phyloP scores from a whole-genome alignment of 1,140 invertebrate species.

The Brachionus koreanus region DNA sequence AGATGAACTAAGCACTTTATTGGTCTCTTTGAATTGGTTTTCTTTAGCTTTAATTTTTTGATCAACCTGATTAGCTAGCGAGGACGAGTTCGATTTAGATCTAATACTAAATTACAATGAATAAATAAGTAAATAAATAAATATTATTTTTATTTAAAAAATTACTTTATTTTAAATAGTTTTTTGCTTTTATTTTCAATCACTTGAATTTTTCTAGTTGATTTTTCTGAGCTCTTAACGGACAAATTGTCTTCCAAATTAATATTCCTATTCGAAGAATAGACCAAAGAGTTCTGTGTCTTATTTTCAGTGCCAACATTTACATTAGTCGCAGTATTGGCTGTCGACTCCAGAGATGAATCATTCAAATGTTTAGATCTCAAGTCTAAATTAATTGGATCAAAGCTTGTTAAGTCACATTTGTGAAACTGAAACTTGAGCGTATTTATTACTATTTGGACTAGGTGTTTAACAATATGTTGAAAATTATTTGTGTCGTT shows the following conservation, averaged over 20 bases:
- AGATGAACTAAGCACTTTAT: neutral
- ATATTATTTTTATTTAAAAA: neutral
- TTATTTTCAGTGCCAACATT: neutral
- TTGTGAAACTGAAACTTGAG: conserved; percentile 77
- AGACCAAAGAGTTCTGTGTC: neutral
- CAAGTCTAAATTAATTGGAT: neutral
- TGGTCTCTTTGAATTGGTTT: neutral
- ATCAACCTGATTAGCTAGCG: neutral
- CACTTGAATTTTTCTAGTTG: neutral
- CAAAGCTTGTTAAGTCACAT: conserved; percentile 56
- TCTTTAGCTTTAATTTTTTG: neutral
- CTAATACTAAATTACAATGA: neutral
- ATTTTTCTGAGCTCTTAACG: neutral
- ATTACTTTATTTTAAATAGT: conserved; percentile 8
- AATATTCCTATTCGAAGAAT: conserved; percentile 15
- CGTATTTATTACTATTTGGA: conserved; percentile 88
- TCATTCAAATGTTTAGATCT: neutral
- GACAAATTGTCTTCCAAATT: conserved; percentile 1
- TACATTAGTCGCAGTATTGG: neutral
- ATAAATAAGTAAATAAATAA: neutral
- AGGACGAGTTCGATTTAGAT: conserved; percentile 6
- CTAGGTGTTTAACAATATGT: conserved; percentile 72
- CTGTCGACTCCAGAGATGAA: neutral
- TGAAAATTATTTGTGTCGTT: conserved; percentile 63
- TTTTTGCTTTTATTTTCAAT: neutral